Conservation (phyloP, 2,113 vertebrate species). For the Lophochroa leadbeateri region DNA sequence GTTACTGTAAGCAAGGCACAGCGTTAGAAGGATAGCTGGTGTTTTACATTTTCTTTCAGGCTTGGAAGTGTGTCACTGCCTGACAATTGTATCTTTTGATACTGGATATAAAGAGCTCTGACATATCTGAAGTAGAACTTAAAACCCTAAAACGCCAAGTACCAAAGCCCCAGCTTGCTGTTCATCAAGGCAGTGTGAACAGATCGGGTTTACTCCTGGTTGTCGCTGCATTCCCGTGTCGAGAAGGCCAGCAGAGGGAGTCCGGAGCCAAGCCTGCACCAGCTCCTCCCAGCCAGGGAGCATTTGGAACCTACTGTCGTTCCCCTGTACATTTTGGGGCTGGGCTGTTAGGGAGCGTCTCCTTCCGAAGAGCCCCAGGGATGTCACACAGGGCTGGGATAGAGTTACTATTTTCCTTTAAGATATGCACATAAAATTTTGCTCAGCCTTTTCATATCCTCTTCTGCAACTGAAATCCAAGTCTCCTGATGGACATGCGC, state of each 20-base stretch:
- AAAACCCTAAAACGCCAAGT: background rate
- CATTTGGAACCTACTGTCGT: background rate
- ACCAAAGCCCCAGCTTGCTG: background rate
- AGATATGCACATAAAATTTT: background rate
- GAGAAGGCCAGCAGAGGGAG: conserved; percentile 64
- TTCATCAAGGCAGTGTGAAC: fast-evolving
- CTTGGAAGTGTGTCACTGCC: background rate
- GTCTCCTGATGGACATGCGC: fast-evolving
- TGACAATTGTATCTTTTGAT: background rate
- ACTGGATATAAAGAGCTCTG: background rate
- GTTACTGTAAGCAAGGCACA: background rate
- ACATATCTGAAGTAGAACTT: background rate
- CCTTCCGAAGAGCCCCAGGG: background rate
- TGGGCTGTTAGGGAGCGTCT: background rate
- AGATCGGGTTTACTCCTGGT: background rate
- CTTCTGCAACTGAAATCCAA: background rate
- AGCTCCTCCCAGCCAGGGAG: background rate
- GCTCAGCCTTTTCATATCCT: background rate
- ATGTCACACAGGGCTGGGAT: background rate
- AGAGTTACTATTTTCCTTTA: background rate
- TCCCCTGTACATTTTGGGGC: too few relatives aligned
- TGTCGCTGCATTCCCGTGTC: background rate
- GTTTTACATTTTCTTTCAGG: background rate
- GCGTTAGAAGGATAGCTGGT: fast-evolving
- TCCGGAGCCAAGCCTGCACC: background rate